phyloP scores from a whole-genome alignment of 2,797 vertebrate genomes.

The Ibycter americanus region DNA sequence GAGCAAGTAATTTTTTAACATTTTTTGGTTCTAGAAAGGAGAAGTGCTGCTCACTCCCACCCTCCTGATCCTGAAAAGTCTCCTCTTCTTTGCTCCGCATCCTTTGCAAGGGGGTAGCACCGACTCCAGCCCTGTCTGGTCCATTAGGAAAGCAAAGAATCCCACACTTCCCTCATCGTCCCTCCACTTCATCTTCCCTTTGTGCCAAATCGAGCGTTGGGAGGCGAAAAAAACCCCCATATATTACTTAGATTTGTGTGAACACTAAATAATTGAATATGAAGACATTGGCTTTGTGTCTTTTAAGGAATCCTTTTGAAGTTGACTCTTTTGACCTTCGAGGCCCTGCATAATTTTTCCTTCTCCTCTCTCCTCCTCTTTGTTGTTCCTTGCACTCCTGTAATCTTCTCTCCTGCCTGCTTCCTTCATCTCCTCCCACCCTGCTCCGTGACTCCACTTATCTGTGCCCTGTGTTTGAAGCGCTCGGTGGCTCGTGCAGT shows the following conservation, averaged over 20 bases:
- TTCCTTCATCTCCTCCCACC: slow-evolving; percentile 32
- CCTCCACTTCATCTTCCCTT: not conserved
- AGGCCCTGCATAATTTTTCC: slow-evolving; percentile 17
- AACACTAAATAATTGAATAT: slow-evolving; percentile 28
- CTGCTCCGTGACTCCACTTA: not conserved
- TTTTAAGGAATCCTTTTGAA: slow-evolving; percentile 58
- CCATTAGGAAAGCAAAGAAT: not conserved
- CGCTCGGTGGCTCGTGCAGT: not conserved
- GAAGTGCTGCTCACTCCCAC: not conserved
- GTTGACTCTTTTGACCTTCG: slow-evolving; percentile 25
- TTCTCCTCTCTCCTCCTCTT: not conserved
- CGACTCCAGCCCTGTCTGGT: accelerated
- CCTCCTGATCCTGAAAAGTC: not conserved
- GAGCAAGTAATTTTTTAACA: not conserved
- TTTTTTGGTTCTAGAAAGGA: not conserved
- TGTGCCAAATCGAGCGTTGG: not conserved
- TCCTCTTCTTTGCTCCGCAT: not conserved
- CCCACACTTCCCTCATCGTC: not conserved
- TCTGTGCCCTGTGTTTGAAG: not conserved
- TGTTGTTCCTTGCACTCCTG: not conserved
- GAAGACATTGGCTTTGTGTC: not conserved
- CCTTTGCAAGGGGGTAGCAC: not conserved
- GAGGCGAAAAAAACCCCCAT: not conserved
- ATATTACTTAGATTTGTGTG: not conserved
- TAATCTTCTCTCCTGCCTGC: slow-evolving; percentile 23